These are phyloP conservation scores for Cantharis rustica DNA, from an alignment of 2,888 invertebrate species.

Conservation along the genomic window DNA sequence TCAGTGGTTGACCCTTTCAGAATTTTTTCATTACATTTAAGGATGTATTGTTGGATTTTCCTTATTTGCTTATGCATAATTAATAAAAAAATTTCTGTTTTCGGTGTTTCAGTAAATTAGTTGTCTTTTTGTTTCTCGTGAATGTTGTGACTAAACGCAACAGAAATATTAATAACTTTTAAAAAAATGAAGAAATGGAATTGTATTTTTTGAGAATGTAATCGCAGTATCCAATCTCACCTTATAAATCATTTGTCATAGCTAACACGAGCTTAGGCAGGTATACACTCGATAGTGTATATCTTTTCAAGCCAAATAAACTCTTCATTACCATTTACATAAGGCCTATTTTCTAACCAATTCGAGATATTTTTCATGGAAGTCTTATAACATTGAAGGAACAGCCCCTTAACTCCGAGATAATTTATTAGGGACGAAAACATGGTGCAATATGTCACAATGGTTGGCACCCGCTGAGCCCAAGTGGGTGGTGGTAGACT, in stretches of 20 bases:
- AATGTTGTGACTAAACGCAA: background rate
- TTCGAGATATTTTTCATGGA: constrained; percentile 35
- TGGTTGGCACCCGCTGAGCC: constrained; percentile 52
- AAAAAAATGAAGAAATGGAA: constrained; percentile 8
- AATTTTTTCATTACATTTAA: background rate
- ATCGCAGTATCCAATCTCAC: constrained; percentile 47
- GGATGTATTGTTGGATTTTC: background rate
- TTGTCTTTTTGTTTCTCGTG: background rate
- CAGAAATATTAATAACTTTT: background rate
- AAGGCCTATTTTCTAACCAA: constrained; percentile 36
- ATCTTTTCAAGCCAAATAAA: constrained; percentile 33
- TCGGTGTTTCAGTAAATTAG: background rate
- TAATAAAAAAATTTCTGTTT: background rate
- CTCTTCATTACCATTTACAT: constrained; percentile 35
- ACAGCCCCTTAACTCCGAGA: constrained; percentile 48
- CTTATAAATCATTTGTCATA: constrained; percentile 50
- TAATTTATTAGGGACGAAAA: constrained; percentile 48
- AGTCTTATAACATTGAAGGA: constrained; percentile 33
- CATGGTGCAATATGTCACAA: constrained; percentile 53
- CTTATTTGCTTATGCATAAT: background rate
- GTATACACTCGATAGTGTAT: constrained; percentile 40
- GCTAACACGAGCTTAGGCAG: constrained; percentile 49
- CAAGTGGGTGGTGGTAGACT: constrained; percentile 53
- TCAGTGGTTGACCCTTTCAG: background rate
- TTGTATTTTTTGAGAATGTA: constrained; percentile 44